phyloP scores from a whole-genome alignment of 2,113 vertebrate genomes.

The Percopsis transmontana region DNA sequence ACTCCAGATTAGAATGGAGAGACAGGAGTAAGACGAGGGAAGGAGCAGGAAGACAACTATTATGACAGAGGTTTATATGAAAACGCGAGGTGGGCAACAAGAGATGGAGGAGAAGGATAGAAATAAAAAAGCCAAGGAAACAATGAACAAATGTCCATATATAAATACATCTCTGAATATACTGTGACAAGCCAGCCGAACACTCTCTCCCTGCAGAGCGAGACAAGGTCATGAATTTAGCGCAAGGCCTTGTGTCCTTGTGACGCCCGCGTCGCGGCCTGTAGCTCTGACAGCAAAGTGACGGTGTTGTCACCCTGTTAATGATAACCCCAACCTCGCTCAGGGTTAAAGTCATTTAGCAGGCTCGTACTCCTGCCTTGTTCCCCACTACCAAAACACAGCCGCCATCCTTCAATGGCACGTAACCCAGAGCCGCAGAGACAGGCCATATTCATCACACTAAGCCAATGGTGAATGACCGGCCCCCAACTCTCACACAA shows the following conservation, averaged over 20 bases:
- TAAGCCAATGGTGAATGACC: constrained; percentile 52
- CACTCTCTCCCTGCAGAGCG: constrained; percentile 9
- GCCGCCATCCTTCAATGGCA: constrained; percentile 60
- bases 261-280: constrained; percentile 36
- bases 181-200: constrained; percentile 18
- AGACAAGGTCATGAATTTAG: constrained; percentile 45
- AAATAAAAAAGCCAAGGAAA: background rate
- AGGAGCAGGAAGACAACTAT: constrained; percentile 5
- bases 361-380: constrained; percentile 37
- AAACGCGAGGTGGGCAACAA: constrained; percentile 47
- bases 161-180: constrained; percentile 33
- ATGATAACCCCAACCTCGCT: constrained; percentile 51
- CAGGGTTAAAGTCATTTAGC: constrained; percentile 66
- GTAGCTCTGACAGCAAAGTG: constrained; percentile 38
- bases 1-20: background rate
- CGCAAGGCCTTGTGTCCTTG: constrained; percentile 52
- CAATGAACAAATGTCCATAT: background rate
- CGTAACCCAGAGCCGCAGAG: constrained; percentile 45
- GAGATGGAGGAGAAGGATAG: background rate
- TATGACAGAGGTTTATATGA: constrained; percentile 38
- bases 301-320: constrained; percentile 37
- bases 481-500: constrained; percentile 11
- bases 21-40: background rate
- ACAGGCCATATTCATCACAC: constrained; percentile 64
- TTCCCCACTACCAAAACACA: constrained; percentile 54